Conservation (phyloP, 2,113 vertebrate species). For the Engystomops pustulosus region DNA sequence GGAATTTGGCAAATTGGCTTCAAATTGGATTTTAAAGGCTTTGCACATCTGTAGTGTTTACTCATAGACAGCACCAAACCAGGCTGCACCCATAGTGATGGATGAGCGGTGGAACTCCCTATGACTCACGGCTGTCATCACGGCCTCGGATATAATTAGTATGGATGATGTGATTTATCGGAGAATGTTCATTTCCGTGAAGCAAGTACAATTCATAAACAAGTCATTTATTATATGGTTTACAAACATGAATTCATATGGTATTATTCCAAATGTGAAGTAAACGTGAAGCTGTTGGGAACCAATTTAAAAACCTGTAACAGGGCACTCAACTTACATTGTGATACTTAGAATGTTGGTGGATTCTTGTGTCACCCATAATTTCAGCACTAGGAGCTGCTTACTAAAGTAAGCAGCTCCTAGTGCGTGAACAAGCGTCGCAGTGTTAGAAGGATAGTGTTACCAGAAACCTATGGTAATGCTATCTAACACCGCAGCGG, state of each 20-base stretch:
- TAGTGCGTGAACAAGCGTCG: too few species aligned
- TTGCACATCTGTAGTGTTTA: constrained; percentile 15
- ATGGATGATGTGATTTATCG: constrained; percentile 43
- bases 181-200: constrained; percentile 32
- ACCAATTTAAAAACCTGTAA: neutral
- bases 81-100: constrained; percentile 5
- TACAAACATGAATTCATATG: neutral
- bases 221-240: constrained; percentile 23
- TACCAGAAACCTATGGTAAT: too few species aligned
- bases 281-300: neutral
- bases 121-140: constrained; percentile 19
- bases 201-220: constrained; percentile 14
- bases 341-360: too few species aligned
- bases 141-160: constrained; percentile 40
- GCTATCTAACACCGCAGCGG: too few species aligned
- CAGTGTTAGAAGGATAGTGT: too few species aligned
- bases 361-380: too few species aligned
- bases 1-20: neutral
- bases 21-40: constrained; percentile 9
- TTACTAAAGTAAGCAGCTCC: too few species aligned
- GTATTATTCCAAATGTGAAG: neutral
- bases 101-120: constrained; percentile 22
- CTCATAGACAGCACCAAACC: constrained; percentile 34
- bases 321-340: neutral
- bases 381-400: too few species aligned